Percentiles rank a stretch among this genome's conserved stretches.
These are phyloP conservation scores for Drepanosiphum platanoidis DNA, from an alignment of 2,888 invertebrate genomes.

Conservation along the genomic window DNA sequence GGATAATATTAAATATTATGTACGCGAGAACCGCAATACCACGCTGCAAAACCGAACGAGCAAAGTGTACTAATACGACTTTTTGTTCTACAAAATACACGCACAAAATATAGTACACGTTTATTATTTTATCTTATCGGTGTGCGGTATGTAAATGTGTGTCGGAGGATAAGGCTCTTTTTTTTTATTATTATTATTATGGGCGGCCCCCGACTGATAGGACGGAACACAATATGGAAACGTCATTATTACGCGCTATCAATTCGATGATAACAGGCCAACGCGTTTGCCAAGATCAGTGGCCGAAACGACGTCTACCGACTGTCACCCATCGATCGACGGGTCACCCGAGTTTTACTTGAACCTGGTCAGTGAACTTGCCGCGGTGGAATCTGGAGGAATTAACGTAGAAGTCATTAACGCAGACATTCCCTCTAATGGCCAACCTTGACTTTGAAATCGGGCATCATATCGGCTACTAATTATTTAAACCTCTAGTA, in stretches of 20 bases:
- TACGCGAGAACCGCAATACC: slow-evolving; percentile 11
- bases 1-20: neutral
- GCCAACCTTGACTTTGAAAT: slow-evolving; percentile 52
- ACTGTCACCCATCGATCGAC: neutral
- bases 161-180: slow-evolving; percentile 53
- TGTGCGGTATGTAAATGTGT: slow-evolving; percentile 2
- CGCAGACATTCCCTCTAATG: slow-evolving; percentile 40
- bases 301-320: neutral
- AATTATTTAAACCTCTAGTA: neutral
- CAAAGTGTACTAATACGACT: slow-evolving; percentile 52
- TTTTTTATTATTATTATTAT: slow-evolving; percentile 34
- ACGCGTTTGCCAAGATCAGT: neutral
- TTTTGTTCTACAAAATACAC: slow-evolving; percentile 53
- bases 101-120: slow-evolving; percentile 10
- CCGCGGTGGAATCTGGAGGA: slow-evolving; percentile 24
- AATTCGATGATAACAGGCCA: slow-evolving; percentile 8
- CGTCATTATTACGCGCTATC: slow-evolving; percentile 41
- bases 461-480: slow-evolving; percentile 38
- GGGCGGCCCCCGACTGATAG: slow-evolving; percentile 55
- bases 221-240: slow-evolving; percentile 11
- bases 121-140: slow-evolving; percentile 52
- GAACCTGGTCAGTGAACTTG: slow-evolving; percentile 51
- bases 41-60: slow-evolving; percentile 53
- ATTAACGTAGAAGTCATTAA: slow-evolving; percentile 39
- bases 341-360: slow-evolving; percentile 1